Evolutionary conservation across 2,888 invertebrate species (phyloP), one percentile per base, ranked within the genome.

Genomic region (Linyphia triangularis): DNA sequence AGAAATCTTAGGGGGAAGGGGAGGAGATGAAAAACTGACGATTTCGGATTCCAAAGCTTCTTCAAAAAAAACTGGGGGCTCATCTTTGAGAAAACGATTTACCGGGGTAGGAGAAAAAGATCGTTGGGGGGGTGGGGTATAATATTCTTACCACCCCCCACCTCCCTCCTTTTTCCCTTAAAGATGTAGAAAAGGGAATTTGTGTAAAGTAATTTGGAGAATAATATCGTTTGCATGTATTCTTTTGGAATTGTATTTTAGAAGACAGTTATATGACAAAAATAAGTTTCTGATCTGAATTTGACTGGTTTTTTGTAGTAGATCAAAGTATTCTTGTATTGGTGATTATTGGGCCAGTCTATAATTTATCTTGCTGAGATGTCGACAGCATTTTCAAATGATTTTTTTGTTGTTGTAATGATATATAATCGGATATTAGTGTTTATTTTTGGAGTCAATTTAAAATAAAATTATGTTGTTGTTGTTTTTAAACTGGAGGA

Each of bases 181-280:
- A 16, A 59, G 63, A 24, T 26, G 26, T 19, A 24, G 24, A 37
- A 37, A 61, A 40, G 37, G 63, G 3, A 40, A 77, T 77, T 61
- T 61, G 61, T 77, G 24, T 43, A 43, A 24, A 40, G 70, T 43
- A 43, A 61, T 77, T 61, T 61, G 77, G 51, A n/a, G 61, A 37
- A 40, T 61, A 77, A 77, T 77, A 61, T 77, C 77, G 77, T 77
- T 77, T 77, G 77, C 77, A 77, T 77, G 63, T 77, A 61, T 77
- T 61, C 77, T 61, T n/a, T n/a, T 61, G 30, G 26, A 63, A 77
- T 63, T 61, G 37, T 37, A 63, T 77, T 77, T 63, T 63, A 33
- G 30, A 24, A 37, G 61, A 51, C 28, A 30, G 30, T 28, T 9
- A 28, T 28, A n/a, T n/a, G 30, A n/a, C 19, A 16, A 65, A 19